A percentile compares a stretch with the other conserved stretches of the same genome.
Evolutionary conservation across 2,797 vertebrate species (phyloP).

Genomic region (Xenops minutus): DNA sequence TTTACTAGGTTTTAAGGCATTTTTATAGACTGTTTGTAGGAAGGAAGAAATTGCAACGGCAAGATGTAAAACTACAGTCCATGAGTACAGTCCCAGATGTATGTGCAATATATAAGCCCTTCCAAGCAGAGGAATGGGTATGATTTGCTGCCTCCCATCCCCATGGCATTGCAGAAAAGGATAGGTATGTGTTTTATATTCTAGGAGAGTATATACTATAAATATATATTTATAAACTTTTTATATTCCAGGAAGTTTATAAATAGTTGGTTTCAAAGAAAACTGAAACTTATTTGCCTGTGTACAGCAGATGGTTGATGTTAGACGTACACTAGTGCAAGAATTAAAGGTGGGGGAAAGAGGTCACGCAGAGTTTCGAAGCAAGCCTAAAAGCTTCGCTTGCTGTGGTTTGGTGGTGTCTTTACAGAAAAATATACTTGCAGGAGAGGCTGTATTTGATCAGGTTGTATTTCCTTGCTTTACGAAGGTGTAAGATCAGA

Average conservation of each 20-base stretch:
- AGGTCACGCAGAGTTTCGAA: background rate
- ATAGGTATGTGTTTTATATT: background rate
- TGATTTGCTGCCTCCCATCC: background rate
- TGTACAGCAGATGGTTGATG: background rate
- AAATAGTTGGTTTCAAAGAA: background rate
- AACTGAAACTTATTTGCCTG: background rate
- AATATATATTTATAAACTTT: background rate
- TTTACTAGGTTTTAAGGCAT: background rate
- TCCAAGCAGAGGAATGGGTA: background rate
- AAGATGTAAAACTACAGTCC: background rate
- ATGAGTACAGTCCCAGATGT: background rate
- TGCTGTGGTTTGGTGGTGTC: background rate
- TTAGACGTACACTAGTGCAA: background rate
- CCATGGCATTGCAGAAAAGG: background rate
- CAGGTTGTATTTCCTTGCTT: background rate
- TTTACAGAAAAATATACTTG: background rate
- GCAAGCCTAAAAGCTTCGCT: background rate
- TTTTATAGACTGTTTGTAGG: background rate
- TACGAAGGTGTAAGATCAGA: background rate
- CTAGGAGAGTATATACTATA: background rate
- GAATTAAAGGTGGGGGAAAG: background rate
- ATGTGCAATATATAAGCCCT: background rate
- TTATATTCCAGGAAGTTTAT: background rate
- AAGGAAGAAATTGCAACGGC: background rate
- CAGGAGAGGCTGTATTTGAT: background rate